phyloP scores from a whole-genome alignment of 2,888 invertebrate genomes.

The Geophilus truncorum region DNA sequence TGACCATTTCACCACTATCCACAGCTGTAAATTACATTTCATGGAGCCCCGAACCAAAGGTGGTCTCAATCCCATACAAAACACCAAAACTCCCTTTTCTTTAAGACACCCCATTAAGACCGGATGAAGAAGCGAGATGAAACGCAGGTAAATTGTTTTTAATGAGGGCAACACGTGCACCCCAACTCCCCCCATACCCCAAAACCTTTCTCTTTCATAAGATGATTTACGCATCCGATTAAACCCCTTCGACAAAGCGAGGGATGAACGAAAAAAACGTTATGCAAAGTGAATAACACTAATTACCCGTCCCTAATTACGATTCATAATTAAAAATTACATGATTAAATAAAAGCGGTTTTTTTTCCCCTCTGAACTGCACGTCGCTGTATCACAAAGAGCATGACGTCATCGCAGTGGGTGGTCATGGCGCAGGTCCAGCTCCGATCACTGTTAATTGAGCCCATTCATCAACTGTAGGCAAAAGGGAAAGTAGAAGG shows the following conservation, averaged over 20 bases:
- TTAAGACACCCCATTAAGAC: background rate
- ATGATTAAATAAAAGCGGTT: background rate
- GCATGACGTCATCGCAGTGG: background rate
- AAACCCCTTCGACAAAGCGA: background rate
- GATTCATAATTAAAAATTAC: conserved; percentile 12
- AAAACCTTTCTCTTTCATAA: background rate
- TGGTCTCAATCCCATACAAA: background rate
- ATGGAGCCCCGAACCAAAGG: background rate
- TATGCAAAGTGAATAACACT: conserved; percentile 16
- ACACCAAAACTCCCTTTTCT: background rate
- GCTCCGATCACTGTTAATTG: background rate
- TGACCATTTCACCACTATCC: background rate
- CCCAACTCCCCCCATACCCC: background rate
- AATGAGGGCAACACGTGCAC: conserved; percentile 14
- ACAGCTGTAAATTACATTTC: conserved; percentile 18
- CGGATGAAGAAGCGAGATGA: background rate
- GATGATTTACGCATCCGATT: background rate
- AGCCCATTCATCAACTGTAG: background rate
- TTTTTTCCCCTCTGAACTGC: no score
- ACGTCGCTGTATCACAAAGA: background rate
- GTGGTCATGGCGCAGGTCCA: background rate
- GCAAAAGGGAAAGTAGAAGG: background rate
- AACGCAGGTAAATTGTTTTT: conserved; percentile 27
- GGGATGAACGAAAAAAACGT: background rate
- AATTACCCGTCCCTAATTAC: conserved; percentile 12